Conservation (phyloP, 2,888 invertebrate genomes). For the Sinopyrophorus schimmeli region DNA sequence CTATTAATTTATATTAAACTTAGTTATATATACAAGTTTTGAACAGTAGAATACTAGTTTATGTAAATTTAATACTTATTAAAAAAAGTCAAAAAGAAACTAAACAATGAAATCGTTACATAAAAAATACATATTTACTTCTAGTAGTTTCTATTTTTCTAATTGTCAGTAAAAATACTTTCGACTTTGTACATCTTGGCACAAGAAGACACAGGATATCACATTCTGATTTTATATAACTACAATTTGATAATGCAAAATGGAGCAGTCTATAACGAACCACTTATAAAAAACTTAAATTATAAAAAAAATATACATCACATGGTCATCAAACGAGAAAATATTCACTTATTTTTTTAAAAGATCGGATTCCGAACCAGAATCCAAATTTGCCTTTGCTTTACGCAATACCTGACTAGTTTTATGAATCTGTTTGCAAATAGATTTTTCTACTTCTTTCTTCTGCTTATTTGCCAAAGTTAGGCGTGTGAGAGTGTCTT, state of each 20-base stretch:
- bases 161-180: slow-evolving; percentile 10
- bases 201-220: slow-evolving; percentile 46
- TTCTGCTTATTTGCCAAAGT: slow-evolving; percentile 78
- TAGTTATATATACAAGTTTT: slow-evolving; percentile 11
- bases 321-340: no score
- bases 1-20: no score
- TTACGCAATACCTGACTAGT: slow-evolving; percentile 76
- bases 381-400: slow-evolving; percentile 73
- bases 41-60: slow-evolving; percentile 8
- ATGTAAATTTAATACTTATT: slow-evolving; percentile 11
- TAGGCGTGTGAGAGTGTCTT: slow-evolving; percentile 75
- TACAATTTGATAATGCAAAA: neutral
- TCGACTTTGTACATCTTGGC: slow-evolving; percentile 41
- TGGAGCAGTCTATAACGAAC: neutral
- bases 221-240: slow-evolving; percentile 37
- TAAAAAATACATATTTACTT: slow-evolving; percentile 3
- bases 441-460: slow-evolving; percentile 80
- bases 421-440: slow-evolving; percentile 78
- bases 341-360: slow-evolving; percentile 29
- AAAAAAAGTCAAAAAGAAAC: slow-evolving; percentile 1
- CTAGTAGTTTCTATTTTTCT: neutral
- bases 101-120: neutral
- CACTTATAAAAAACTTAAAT: neutral
- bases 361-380: slow-evolving; percentile 53
- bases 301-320: no score